Percentiles rank a stretch among this genome's conserved stretches.
Evolutionary conservation across 2,797 vertebrate genomes (phyloP).

Genomic region (Sciurus carolinensis): DNA sequence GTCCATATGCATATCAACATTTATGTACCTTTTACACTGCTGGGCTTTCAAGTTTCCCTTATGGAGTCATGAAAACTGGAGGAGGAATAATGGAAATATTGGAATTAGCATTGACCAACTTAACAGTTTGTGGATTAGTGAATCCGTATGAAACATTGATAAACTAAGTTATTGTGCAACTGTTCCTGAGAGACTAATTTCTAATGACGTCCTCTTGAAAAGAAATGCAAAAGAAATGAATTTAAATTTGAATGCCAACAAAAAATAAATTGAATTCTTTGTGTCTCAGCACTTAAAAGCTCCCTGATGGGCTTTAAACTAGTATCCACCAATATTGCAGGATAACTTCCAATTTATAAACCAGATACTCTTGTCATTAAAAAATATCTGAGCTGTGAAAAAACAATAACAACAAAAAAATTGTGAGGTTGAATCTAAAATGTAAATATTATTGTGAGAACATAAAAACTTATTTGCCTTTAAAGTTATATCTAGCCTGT

Average conservation of each 20-base stretch:
- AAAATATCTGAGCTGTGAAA: neutral
- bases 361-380: conserved; percentile 6
- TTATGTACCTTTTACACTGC: neutral
- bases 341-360: conserved; percentile 51
- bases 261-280: conserved; percentile 68
- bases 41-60: neutral
- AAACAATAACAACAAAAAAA: neutral
- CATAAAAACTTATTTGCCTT: neutral
- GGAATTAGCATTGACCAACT: neutral
- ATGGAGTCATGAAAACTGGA: neutral
- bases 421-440: neutral
- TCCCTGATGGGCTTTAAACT: conserved; percentile 43
- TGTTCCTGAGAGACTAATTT: conserved; percentile 36
- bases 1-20: neutral
- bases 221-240: conserved; percentile 44
- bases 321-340: neutral
- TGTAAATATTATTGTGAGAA: neutral
- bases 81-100: neutral
- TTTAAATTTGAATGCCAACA: conserved; percentile 53
- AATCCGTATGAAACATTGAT: neutral
- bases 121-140: neutral
- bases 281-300: conserved; percentile 24
- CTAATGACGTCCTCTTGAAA: conserved; percentile 49
- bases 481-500: neutral
- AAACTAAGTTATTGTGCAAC: neutral